Conservation (phyloP, 2,888 invertebrate genomes). For the Hymenopus coronatus region DNA sequence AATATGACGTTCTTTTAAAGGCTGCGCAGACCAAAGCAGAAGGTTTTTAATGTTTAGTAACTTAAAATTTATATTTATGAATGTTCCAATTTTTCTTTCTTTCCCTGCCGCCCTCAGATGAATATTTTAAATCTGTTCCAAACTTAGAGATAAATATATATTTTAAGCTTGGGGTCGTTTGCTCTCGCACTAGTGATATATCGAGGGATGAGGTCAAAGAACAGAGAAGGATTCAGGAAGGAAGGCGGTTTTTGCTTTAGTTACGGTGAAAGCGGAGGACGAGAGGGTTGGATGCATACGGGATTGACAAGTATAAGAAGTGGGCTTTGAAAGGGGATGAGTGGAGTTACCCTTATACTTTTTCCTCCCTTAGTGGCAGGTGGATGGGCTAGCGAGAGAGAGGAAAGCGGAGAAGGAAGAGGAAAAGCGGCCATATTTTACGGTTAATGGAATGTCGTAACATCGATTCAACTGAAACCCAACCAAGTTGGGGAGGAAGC, state of each 20-base stretch:
- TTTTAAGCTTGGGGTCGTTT: not conserved
- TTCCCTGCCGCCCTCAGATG: too few species aligned
- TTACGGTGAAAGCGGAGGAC: not conserved
- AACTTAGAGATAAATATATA: too few species aligned
- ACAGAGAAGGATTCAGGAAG: not conserved
- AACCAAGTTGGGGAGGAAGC: not conserved
- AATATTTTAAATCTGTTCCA: too few species aligned
- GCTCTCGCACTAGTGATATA: not conserved
- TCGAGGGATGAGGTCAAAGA: not conserved
- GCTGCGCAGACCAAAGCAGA: too few species aligned
- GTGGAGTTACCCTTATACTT: slow-evolving; percentile 8
- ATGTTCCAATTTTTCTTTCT: too few species aligned
- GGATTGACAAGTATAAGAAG: not conserved
- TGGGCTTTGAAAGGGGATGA: not conserved
- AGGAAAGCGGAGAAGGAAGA: not conserved
- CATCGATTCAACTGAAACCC: slow-evolving; percentile 26
- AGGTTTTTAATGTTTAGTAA: too few species aligned
- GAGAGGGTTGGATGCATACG: not conserved
- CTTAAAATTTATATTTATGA: too few species aligned
- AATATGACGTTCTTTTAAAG: too few species aligned
- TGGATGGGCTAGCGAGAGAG: not conserved
- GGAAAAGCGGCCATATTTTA: slow-evolving; percentile 30
- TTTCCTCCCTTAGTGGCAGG: slow-evolving; percentile 5
- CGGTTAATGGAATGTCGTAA: slow-evolving; percentile 30
- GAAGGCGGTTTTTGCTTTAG: not conserved